These are phyloP conservation scores for Xiphorhynchus elegans DNA, from an alignment of 2,113 vertebrate genomes.

Conservation along the genomic window DNA sequence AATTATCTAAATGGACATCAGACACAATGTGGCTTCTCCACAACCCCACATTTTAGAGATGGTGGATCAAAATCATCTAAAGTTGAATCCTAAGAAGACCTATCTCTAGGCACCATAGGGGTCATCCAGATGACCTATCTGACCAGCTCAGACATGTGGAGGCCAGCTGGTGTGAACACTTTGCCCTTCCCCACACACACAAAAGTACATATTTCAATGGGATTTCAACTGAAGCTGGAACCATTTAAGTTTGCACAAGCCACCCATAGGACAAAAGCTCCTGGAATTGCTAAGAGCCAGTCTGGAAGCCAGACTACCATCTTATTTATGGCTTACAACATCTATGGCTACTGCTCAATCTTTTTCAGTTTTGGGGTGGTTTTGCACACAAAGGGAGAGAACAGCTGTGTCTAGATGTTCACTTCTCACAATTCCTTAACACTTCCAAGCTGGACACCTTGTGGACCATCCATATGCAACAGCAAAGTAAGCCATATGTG, in stretches of 20 bases:
- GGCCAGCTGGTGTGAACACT: neutral
- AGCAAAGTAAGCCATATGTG: neutral
- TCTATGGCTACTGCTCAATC: neutral
- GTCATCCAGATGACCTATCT: neutral
- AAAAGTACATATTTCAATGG: neutral
- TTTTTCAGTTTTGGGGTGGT: neutral
- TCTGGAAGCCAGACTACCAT: neutral
- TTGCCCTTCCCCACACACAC: neutral
- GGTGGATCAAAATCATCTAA: neutral
- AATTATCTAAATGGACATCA: neutral
- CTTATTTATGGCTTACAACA: neutral
- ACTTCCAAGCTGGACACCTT: neutral
- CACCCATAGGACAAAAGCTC: neutral
- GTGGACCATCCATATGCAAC: neutral
- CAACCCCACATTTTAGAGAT: neutral
- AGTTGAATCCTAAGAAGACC: neutral
- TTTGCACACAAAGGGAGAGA: neutral
- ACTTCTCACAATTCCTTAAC: neutral
- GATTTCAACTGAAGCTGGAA: neutral
- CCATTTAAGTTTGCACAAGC: neutral
- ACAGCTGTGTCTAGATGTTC: neutral
- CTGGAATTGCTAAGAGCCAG: neutral
- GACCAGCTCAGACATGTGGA: accelerated
- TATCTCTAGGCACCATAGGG: neutral
- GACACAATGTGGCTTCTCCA: neutral